These are phyloP conservation scores for Spermophilus dauricus DNA, from an alignment of 2,113 vertebrate species.

Conservation along the genomic window DNA sequence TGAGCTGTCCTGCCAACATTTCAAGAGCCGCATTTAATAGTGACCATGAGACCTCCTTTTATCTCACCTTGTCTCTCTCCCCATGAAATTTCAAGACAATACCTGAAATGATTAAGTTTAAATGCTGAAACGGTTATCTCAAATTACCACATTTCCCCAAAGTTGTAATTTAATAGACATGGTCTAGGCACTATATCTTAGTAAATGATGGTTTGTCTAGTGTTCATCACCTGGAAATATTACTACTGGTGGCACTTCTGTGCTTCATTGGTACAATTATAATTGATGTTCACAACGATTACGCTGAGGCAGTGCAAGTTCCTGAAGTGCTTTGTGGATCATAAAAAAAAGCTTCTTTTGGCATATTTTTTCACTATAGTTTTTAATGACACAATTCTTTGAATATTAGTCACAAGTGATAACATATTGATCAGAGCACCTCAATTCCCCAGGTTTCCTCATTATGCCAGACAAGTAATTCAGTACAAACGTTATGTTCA, in stretches of 20 bases:
- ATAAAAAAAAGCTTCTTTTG: neutral
- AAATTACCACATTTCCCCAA: neutral
- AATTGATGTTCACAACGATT: constrained; percentile 21
- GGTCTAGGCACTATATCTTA: neutral
- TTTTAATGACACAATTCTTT: constrained; percentile 51
- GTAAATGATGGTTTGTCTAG: constrained; percentile 42
- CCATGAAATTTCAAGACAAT: constrained; percentile 42
- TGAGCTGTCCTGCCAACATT: neutral
- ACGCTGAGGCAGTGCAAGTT: neutral
- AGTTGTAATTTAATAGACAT: neutral
- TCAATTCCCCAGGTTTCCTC: neutral
- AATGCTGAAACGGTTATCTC: constrained; percentile 54
- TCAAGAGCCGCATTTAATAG: neutral
- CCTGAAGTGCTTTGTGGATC: neutral
- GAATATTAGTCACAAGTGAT: constrained; percentile 25
- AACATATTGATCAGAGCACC: neutral
- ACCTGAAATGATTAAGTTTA: constrained; percentile 30
- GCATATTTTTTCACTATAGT: constrained; percentile 15
- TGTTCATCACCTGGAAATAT: constrained; percentile 7
- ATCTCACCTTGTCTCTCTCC: neutral
- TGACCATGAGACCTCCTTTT: neutral
- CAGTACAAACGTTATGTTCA: neutral
- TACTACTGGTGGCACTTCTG: neutral
- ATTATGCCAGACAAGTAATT: neutral
- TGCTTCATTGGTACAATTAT: neutral